These are phyloP conservation scores for Plemyria rubiginata DNA, from an alignment of 2,888 invertebrate genomes.

Conservation along the genomic window DNA sequence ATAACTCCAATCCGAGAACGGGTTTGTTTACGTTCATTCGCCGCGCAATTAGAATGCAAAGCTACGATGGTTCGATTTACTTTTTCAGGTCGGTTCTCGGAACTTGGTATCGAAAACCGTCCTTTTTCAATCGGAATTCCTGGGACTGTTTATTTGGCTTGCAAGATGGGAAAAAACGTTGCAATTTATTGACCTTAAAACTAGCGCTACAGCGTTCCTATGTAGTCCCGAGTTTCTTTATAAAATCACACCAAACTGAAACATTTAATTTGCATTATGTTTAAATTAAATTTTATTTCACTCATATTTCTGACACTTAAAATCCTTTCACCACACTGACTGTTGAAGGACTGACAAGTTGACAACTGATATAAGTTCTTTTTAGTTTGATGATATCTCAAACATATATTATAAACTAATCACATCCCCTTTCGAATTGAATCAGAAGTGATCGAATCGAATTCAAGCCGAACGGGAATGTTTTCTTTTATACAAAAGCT, in stretches of 20 bases:
- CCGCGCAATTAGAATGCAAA: constrained; percentile 60
- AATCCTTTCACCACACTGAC: too few species aligned
- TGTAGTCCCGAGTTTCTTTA: neutral
- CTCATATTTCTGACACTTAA: too few species aligned
- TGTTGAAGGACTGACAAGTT: too few species aligned
- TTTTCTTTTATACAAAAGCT: too few species aligned
- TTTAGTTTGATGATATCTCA: too few species aligned
- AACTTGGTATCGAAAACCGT: constrained; percentile 49
- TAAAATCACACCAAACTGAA: neutral
- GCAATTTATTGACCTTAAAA: constrained; percentile 1
- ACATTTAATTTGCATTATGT: too few species aligned
- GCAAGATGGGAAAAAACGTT: constrained; percentile 2
- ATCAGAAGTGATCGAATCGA: too few species aligned
- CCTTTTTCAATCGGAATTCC: constrained; percentile 43
- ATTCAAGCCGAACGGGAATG: too few species aligned
- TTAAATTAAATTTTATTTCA: too few species aligned
- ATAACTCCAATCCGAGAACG: constrained; percentile 31
- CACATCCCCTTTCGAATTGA: too few species aligned
- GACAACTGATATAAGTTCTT: too few species aligned
- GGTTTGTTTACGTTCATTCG: constrained; percentile 49
- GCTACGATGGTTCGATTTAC: constrained; percentile 49
- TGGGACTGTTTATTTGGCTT: constrained; percentile 30
- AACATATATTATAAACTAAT: too few species aligned
- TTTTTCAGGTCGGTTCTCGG: constrained; percentile 47
- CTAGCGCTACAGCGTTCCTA: neutral